Base-by-base conservation (phyloP, 2,888 invertebrate genomes). In the Charanyca ferruginea region DNA sequence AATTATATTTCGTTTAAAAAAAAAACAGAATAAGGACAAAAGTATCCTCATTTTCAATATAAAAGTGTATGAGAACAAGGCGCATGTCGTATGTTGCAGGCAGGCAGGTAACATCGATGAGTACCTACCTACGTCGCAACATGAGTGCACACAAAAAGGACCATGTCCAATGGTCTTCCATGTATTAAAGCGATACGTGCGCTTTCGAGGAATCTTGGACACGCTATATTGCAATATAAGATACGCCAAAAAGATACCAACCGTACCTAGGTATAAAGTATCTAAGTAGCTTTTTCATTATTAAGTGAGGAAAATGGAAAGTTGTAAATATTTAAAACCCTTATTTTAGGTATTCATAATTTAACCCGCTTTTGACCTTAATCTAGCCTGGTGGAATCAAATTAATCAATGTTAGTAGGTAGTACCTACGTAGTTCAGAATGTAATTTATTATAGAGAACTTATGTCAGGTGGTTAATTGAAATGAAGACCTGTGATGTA, bases 111-210 rank as follows among this genome's bases (percentile, higher is more conserved):
- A 60, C 49, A 51, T 51, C n/a, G 11, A 51, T 25, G 44, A 53
- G 3, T 48, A 52, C 20, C 11, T 25, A 70, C 48, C 25, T 47
- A 47, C 45, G 38, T 62, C 48, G 9, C 52, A 60, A 62, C 60
- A 62, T 20, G 66, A 69, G 60, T 55, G 66, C 66, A 65, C 66
- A 61, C 62, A 62, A 73, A 67, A 55, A 65, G 51, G 13, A 59
- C 32, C 48, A n/a, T 66, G 38, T 61, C 48, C 69, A 73, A 23
- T 51, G 22, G 67, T 54, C 52, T 35, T 38, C 51, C 44, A 63
- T 35, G 49, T 38, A 51, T 62, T 48, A 48, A 23, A 45, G 42
- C 35, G 35, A 62, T 41, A 58, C 52, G 32, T 71, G 52, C 22
- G 25, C 54, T 64, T 20, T 23, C 52, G 32, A 35, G 32, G 32